These are phyloP conservation scores for Lepidochrysops patricia DNA, from an alignment of 2,888 invertebrate species.

Conservation along the genomic window DNA sequence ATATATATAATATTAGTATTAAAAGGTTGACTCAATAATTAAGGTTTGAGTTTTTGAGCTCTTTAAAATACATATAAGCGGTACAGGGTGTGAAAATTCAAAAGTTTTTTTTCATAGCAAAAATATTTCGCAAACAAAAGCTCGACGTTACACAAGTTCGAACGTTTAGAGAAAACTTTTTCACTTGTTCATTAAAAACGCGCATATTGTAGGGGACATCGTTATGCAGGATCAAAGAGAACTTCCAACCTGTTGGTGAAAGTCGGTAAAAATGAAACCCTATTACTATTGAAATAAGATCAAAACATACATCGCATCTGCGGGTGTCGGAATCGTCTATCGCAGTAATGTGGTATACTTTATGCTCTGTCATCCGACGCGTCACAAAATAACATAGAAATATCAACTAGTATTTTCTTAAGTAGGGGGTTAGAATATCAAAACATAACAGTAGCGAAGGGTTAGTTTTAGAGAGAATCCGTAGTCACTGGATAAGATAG, in stretches of 20 bases:
- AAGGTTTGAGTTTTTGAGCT: no score
- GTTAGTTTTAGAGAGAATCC: not conserved
- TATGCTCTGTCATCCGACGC: not conserved
- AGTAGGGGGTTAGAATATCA: not conserved
- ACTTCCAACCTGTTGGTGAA: conserved; percentile 5
- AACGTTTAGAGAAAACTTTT: not conserved
- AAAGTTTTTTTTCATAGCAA: not conserved
- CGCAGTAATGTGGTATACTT: conserved; percentile 12
- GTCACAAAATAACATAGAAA: not conserved
- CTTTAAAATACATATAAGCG: no score
- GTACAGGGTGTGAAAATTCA: no score
- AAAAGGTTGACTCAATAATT: no score
- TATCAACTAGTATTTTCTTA: not conserved
- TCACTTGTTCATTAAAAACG: not conserved
- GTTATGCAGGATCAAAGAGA: conserved; percentile 1
- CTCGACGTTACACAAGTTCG: not conserved
- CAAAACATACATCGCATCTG: not conserved
- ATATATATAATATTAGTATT: no score
- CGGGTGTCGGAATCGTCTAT: not conserved
- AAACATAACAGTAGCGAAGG: no score
- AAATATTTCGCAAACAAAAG: not conserved
- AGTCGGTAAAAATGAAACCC: not conserved
- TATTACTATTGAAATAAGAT: not conserved
- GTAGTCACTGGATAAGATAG: no score
- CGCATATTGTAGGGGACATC: not conserved